Evolutionary conservation across 2,888 invertebrate genomes (phyloP).

Genomic region (Apodemia hepburni): DNA sequence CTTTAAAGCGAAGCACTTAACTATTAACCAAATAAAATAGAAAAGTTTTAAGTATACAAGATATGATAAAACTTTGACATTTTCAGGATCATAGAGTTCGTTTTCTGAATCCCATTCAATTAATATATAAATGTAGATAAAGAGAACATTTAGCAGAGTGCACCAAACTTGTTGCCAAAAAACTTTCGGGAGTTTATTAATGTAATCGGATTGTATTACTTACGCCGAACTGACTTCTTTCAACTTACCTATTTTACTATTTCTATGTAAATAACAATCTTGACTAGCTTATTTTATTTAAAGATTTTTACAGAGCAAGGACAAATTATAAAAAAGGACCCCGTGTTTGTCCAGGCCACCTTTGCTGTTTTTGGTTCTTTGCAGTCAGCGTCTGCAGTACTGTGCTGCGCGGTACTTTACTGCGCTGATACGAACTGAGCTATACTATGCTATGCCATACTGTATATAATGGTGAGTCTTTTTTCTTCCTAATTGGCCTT

Average conservation of each 20-base stretch:
- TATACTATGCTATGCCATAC: too few species aligned
- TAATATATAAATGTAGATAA: conserved; percentile 35
- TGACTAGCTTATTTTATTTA: not conserved
- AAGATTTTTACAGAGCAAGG: too few species aligned
- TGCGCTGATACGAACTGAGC: too few species aligned
- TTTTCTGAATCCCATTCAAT: conserved; percentile 21
- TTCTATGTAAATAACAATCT: conserved; percentile 2
- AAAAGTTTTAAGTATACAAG: not conserved
- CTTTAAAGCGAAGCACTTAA: not conserved
- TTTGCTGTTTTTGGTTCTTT: too few species aligned
- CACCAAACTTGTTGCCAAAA: conserved; percentile 59
- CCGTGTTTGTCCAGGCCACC: too few species aligned
- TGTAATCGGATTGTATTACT: conserved; percentile 59
- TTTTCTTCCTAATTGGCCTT: too few species aligned
- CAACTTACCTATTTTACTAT: conserved; percentile 36
- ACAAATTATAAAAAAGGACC: too few species aligned
- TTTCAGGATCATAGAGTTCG: not conserved
- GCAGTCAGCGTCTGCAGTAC: too few species aligned
- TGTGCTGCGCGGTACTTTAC: too few species aligned
- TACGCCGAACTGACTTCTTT: conserved; percentile 52
- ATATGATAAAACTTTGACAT: not conserved
- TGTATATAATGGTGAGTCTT: too few species aligned
- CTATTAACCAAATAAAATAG: not conserved
- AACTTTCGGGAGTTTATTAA: conserved; percentile 61
- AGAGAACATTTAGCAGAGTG: conserved; percentile 37